phyloP scores from a whole-genome alignment of 2,797 vertebrate genomes.

The Anguilla megastoma region DNA sequence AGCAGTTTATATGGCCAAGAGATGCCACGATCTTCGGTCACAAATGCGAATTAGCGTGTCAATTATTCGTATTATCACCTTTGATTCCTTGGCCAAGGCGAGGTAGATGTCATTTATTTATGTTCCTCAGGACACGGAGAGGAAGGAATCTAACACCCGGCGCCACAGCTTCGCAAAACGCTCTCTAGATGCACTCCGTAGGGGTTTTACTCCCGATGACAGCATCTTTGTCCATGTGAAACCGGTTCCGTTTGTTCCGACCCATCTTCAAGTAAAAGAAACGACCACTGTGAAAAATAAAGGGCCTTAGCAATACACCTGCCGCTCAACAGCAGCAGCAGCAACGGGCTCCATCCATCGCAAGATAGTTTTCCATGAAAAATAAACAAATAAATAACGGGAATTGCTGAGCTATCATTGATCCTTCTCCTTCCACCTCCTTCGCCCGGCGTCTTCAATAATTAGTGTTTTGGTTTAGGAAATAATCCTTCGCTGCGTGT shows the following conservation, averaged over 20 bases:
- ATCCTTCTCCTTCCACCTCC: constrained; percentile 29
- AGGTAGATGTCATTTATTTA: constrained; percentile 28
- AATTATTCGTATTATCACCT: constrained; percentile 12
- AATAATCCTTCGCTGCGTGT: constrained; percentile 22
- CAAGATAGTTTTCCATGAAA: constrained; percentile 42
- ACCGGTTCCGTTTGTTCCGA: constrained; percentile 50
- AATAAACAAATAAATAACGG: constrained; percentile 53
- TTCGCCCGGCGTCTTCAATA: constrained; percentile 37
- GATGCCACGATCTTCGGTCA: not conserved
- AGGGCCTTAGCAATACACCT: constrained; percentile 68
- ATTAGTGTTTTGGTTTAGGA: constrained; percentile 41
- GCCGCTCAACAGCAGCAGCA: constrained; percentile 66
- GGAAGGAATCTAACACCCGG: constrained; percentile 33
- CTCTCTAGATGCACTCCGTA: constrained; percentile 52
- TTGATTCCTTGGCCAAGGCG: constrained; percentile 41
- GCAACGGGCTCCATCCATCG: constrained; percentile 68
- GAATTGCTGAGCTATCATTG: constrained; percentile 29
- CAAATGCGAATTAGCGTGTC: not conserved
- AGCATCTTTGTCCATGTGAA: constrained; percentile 42
- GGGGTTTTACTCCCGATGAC: constrained; percentile 40
- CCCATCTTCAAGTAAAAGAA: constrained; percentile 60
- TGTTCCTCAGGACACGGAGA: not conserved
- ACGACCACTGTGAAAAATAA: constrained; percentile 48
- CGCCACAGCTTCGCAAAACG: constrained; percentile 41
- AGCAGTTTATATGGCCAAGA: not conserved